phyloP scores from a whole-genome alignment of 2,888 invertebrate genomes.

The Eilema depressum region DNA sequence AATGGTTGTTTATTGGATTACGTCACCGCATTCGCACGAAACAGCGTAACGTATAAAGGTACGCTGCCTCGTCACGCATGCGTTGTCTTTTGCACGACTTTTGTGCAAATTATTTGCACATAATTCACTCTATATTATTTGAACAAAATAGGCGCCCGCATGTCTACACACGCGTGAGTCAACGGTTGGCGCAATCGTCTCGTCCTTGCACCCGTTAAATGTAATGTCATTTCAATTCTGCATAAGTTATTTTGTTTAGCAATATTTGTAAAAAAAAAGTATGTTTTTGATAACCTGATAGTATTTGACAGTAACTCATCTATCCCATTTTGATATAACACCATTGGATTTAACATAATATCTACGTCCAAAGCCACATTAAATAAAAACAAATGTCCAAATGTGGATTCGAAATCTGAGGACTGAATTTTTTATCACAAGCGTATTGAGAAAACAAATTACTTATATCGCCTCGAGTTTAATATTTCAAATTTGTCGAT shows the following conservation, averaged over 20 bases:
- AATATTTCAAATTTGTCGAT: constrained; percentile 51
- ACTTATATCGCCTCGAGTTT: constrained; percentile 51
- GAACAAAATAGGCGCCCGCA: too few species aligned
- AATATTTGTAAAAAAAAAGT: too few species aligned
- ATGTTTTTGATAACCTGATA: not conserved
- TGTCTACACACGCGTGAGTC: too few species aligned
- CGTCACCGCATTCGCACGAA: too few species aligned
- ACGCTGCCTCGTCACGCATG: too few species aligned
- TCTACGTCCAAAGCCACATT: constrained; percentile 72
- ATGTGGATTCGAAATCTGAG: constrained; percentile 75
- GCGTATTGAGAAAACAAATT: constrained; percentile 51
- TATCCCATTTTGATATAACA: not conserved
- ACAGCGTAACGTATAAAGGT: too few species aligned
- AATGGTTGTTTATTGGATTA: not conserved
- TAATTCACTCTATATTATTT: too few species aligned
- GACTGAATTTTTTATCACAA: constrained; percentile 67
- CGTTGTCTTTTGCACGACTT: too few species aligned
- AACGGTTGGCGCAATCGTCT: too few species aligned
- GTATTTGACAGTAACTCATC: not conserved
- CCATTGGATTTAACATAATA: constrained; percentile 32
- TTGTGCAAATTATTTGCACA: too few species aligned
- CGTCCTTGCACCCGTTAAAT: not conserved
- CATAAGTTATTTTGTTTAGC: not conserved
- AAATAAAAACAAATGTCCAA: constrained; percentile 79
- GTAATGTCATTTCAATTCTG: not conserved